A percentile compares a stretch with the other conserved stretches of the same genome.
phyloP scores from a whole-genome alignment of 1,140 invertebrate genomes.

The Aethina tumida region DNA sequence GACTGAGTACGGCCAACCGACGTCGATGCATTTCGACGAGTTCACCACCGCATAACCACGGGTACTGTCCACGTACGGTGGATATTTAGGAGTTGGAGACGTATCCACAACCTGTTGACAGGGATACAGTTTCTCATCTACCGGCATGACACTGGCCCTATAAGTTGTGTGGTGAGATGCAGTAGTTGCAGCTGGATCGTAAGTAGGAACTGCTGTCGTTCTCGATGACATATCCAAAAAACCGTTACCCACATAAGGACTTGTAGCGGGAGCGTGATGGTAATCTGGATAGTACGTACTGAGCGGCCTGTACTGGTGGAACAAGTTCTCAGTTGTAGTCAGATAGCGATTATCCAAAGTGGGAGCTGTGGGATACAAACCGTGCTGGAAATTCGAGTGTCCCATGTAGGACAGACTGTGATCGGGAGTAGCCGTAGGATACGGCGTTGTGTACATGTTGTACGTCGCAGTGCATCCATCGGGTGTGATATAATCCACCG shows the following conservation, averaged over 20 bases:
- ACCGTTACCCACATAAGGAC: slow-evolving; percentile 66
- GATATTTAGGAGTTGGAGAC: slow-evolving; percentile 35
- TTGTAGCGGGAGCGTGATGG: slow-evolving; percentile 47
- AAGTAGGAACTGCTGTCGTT: slow-evolving; percentile 38
- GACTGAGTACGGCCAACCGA: slow-evolving; percentile 38
- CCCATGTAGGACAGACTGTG: slow-evolving; percentile 59
- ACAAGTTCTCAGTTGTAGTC: slow-evolving; percentile 68
- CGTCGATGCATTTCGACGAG: slow-evolving; percentile 34
- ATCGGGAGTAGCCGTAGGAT: slow-evolving; percentile 55
- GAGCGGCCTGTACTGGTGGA: slow-evolving; percentile 74
- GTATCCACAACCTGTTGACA: slow-evolving; percentile 45
- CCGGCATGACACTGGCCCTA: slow-evolving; percentile 35
- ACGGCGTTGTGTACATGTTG: slow-evolving; percentile 73
- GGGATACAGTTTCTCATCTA: slow-evolving; percentile 52
- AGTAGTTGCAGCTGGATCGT: slow-evolving; percentile 42
- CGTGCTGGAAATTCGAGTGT: slow-evolving; percentile 63
- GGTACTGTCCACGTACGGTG: slow-evolving; percentile 38
- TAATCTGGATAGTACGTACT: slow-evolving; percentile 71
- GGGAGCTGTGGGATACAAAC: slow-evolving; percentile 54
- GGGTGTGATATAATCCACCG: slow-evolving; percentile 55
- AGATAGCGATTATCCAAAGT: slow-evolving; percentile 65
- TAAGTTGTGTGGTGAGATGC: slow-evolving; percentile 43
- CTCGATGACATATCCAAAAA: slow-evolving; percentile 57
- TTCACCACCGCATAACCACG: slow-evolving; percentile 45
- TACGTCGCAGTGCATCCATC: slow-evolving; percentile 61